A percentile compares a stretch with the other conserved stretches of the same genome.
Evolutionary conservation across 2,888 invertebrate species (phyloP).

Genomic region (Nipponacmea schrenckii): DNA sequence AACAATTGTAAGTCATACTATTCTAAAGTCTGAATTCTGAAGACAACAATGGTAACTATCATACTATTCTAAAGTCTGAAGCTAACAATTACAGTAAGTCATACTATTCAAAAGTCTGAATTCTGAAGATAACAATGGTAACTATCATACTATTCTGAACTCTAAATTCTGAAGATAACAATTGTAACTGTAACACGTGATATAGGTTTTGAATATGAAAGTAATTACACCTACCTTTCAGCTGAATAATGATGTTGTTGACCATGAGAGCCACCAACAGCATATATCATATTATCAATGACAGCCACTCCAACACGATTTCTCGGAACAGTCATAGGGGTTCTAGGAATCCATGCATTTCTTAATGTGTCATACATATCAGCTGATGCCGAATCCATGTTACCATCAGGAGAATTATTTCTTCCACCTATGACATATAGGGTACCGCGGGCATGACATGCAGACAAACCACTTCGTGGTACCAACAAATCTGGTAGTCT

Average conservation of each 20-base stretch:
- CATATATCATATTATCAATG: constrained; percentile 90
- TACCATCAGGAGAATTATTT: constrained; percentile 84
- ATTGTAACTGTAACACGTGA: no score
- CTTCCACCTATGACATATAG: constrained; percentile 93
- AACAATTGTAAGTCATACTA: no score
- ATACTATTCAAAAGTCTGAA: no score
- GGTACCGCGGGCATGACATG: constrained; percentile 72
- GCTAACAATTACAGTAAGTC: no score
- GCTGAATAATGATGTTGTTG: constrained; percentile 87
- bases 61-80: no score
- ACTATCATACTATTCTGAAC: no score
- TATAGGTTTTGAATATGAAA: no score
- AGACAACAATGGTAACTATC: no score
- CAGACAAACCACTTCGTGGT: constrained; percentile 80
- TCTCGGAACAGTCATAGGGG: constrained; percentile 83
- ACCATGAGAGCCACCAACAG: constrained; percentile 90
- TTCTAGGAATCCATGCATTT: constrained; percentile 86
- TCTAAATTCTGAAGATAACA: no score
- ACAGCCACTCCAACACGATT: constrained; percentile 94
- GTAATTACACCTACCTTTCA: constrained; percentile 77
- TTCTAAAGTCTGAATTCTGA: no score
- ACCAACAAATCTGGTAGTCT: constrained; percentile 84
- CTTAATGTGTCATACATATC: constrained; percentile 87
- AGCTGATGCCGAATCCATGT: constrained; percentile 73
- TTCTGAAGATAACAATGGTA: no score